These are phyloP conservation scores for Leucoma salicis DNA, from an alignment of 2,888 invertebrate species.

Conservation along the genomic window DNA sequence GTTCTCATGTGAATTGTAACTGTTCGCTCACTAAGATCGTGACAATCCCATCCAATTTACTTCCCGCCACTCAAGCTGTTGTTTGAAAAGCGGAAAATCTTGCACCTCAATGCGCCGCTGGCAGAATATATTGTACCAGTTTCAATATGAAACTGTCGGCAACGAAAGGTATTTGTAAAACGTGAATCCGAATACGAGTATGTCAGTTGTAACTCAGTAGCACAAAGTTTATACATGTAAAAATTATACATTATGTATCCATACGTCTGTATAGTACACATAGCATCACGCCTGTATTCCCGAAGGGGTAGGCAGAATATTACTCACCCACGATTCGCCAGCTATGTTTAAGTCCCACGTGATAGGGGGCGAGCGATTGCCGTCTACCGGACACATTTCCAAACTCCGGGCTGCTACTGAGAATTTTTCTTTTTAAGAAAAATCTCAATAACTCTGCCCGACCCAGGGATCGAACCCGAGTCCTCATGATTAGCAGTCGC, in stretches of 20 bases:
- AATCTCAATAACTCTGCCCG: too few relatives aligned
- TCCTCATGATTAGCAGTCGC: too few relatives aligned
- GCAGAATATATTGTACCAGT: constrained; percentile 68
- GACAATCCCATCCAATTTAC: constrained; percentile 78
- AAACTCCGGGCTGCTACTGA: too few relatives aligned
- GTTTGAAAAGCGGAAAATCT: constrained; percentile 75
- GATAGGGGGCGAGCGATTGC: too few relatives aligned
- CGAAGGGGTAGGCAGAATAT: too few relatives aligned
- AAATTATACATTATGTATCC: constrained; percentile 38
- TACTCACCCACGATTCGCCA: too few relatives aligned
- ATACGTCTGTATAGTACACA: too few relatives aligned
- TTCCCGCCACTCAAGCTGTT: constrained; percentile 66
- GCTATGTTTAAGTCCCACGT: too few relatives aligned
- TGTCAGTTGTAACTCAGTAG: constrained; percentile 22
- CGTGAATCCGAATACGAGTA: constrained; percentile 21
- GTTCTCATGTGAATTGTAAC: constrained; percentile 67
- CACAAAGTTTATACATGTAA: constrained; percentile 7
- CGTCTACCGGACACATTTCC: too few relatives aligned
- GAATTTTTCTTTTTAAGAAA: too few relatives aligned
- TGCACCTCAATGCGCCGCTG: constrained; percentile 47
- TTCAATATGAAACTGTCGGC: constrained; percentile 53
- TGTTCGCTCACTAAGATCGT: constrained; percentile 70
- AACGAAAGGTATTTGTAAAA: constrained; percentile 37
- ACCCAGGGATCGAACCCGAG: too few relatives aligned
- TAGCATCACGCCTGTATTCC: too few relatives aligned